phyloP scores from a whole-genome alignment of 2,113 vertebrate species.

The Pan paniscus region DNA sequence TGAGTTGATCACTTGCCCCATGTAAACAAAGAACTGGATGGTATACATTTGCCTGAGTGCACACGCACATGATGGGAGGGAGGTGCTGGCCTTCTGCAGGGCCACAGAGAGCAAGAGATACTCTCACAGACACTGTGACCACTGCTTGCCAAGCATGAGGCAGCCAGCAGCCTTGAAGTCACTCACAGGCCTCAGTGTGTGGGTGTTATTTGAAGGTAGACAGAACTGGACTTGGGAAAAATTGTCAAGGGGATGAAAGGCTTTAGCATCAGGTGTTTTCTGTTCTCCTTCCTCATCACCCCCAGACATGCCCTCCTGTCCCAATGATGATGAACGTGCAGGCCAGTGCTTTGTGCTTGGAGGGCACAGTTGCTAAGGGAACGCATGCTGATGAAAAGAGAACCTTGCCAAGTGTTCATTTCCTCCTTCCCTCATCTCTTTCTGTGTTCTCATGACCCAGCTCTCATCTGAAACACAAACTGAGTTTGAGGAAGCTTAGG shows the following conservation, averaged over 20 bases:
- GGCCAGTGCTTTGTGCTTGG: not conserved
- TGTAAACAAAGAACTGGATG: not conserved
- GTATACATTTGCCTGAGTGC: accelerated
- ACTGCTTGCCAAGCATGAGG: not conserved
- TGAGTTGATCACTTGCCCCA: not conserved
- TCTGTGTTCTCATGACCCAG: not conserved
- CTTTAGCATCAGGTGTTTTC: not conserved
- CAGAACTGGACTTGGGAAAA: not conserved
- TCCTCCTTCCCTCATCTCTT: not conserved
- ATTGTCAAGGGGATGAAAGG: conserved; percentile 10
- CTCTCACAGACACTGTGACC: not conserved
- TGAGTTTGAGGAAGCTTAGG: not conserved
- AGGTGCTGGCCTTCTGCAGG: not conserved
- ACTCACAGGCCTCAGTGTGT: not conserved
- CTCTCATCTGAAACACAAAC: not conserved
- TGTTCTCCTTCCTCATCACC: not conserved
- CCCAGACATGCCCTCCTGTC: not conserved
- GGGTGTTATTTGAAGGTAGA: not conserved
- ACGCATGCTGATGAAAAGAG: too few relatives aligned
- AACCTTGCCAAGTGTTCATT: not conserved
- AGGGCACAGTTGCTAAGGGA: not conserved
- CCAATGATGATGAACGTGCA: accelerated
- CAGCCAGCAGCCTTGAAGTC: not conserved
- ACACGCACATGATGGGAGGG: accelerated
- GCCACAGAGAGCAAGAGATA: not conserved